Evolutionary conservation across 2,113 vertebrate genomes (phyloP).

Genomic region (Erpornis zantholeuca): DNA sequence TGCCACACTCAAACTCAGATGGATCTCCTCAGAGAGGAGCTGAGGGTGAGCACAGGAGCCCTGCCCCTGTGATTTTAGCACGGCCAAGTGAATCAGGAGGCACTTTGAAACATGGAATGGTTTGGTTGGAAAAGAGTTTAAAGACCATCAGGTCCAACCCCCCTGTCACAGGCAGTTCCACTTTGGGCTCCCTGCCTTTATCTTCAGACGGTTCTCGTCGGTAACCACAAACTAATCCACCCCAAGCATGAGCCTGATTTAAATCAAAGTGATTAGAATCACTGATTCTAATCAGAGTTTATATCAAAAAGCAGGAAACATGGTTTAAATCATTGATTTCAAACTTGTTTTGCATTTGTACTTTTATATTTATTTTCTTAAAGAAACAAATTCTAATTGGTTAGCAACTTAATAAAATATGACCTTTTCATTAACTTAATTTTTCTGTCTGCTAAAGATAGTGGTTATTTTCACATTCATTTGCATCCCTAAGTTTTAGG

Average conservation of each 20-base stretch:
- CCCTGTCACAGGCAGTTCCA: neutral
- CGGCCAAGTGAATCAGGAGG: neutral
- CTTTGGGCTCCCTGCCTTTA: neutral
- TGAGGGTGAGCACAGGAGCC: neutral
- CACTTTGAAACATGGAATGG: neutral
- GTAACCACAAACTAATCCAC: conserved; percentile 33
- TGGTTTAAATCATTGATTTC: conserved; percentile 21
- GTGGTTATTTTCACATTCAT: neutral
- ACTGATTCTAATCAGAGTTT: conserved; percentile 4
- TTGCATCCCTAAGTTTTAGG: neutral
- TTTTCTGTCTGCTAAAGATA: neutral
- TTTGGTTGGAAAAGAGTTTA: neutral
- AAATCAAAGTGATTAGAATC: conserved; percentile 34
- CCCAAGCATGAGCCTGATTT: neutral
- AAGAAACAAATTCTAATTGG: neutral
- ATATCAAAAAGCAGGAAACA: conserved; percentile 52
- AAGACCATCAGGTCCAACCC: neutral
- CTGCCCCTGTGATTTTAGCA: neutral
- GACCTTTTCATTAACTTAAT: neutral
- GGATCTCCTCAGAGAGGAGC: neutral
- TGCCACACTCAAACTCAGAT: accelerated
- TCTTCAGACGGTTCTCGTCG: neutral
- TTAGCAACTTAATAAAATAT: neutral
- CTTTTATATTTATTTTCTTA: neutral
- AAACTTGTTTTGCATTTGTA: conserved; percentile 8